phyloP scores from a whole-genome alignment of 2,888 invertebrate species.

The Pterostichus madidus region DNA sequence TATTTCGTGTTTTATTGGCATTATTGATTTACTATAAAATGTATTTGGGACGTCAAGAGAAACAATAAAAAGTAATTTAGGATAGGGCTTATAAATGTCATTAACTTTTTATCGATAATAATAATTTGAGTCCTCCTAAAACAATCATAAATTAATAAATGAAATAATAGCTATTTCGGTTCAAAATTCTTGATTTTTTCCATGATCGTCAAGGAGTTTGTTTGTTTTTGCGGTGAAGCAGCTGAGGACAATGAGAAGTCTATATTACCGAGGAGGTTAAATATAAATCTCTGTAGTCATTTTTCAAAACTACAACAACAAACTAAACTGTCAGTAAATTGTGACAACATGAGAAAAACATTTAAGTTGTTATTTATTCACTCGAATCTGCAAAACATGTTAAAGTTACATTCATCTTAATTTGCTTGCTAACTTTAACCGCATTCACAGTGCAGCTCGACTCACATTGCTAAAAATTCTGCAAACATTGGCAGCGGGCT shows the following conservation, averaged over 20 bases:
- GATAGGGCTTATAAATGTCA: too few species aligned
- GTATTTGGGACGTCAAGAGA: too few species aligned
- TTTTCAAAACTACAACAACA: conserved; percentile 62
- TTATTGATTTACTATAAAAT: too few species aligned
- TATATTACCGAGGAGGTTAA: conserved; percentile 34
- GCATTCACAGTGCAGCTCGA: background rate
- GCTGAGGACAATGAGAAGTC: conserved; percentile 13
- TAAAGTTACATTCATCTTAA: conserved; percentile 64
- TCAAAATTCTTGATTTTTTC: too few species aligned
- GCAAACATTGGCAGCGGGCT: background rate
- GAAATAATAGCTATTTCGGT: too few species aligned
- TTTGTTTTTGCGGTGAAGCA: background rate
- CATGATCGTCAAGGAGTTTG: background rate
- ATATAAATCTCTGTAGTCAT: conserved; percentile 42
- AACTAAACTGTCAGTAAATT: conserved; percentile 61
- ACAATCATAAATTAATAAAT: too few species aligned
- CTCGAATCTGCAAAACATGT: conserved; percentile 63
- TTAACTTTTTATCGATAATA: too few species aligned
- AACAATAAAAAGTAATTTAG: too few species aligned
- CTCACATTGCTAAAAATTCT: conserved; percentile 12
- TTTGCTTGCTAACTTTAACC: conserved; percentile 53
- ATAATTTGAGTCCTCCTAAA: too few species aligned
- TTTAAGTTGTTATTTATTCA: conserved; percentile 63
- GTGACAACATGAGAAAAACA: conserved; percentile 66
- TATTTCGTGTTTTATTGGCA: too few species aligned